These are phyloP conservation scores for Pelodiscus sinensis DNA, from an alignment of 2,113 vertebrate species.

Conservation along the genomic window DNA sequence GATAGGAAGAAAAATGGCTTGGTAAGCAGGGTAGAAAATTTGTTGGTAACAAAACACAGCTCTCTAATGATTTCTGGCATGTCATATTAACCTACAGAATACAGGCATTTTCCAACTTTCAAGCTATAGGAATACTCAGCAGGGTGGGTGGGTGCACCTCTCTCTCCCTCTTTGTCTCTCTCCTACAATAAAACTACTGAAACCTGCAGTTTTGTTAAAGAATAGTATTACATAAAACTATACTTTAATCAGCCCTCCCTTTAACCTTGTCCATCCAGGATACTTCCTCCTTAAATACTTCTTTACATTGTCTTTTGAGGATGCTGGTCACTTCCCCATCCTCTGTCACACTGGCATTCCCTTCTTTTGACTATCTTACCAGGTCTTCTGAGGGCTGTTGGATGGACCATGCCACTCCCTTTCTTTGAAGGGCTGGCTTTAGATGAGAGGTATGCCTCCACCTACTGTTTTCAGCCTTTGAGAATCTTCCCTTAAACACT, in stretches of 20 bases:
- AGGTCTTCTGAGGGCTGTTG: background rate
- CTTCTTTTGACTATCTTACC: background rate
- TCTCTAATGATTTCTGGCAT: background rate
- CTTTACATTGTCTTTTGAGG: fast-evolving
- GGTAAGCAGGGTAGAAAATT: background rate
- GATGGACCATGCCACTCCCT: background rate
- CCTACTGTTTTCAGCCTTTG: background rate
- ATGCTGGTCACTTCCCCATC: background rate
- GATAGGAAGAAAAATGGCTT: background rate
- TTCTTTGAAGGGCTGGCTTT: background rate
- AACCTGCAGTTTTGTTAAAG: background rate
- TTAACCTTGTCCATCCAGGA: fast-evolving
- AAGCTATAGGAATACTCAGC: background rate
- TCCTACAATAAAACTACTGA: background rate
- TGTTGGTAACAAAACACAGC: background rate
- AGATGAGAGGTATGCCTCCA: background rate
- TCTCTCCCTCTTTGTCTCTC: background rate
- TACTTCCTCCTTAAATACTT: background rate
- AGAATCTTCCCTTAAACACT: background rate
- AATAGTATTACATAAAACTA: background rate
- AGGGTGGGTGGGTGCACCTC: background rate
- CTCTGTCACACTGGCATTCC: background rate
- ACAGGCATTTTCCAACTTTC: background rate
- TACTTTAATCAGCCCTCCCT: background rate
- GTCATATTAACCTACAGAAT: background rate